Evolutionary conservation across 2,888 invertebrate species (phyloP).

Genomic region (Rotaria socialis): DNA sequence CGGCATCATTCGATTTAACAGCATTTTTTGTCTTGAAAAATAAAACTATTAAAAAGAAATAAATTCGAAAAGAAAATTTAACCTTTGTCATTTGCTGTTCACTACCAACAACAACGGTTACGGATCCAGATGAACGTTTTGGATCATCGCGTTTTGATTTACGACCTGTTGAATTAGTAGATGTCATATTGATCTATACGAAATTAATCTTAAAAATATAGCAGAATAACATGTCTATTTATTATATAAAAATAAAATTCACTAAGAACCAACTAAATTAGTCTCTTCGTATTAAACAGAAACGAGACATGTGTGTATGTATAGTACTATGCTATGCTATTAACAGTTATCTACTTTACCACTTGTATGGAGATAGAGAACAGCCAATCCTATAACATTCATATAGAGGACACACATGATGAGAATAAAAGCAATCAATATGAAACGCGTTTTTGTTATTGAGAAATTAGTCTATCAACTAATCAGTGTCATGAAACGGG

Average conservation of each 20-base stretch:
- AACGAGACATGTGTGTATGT: background rate
- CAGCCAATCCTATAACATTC: background rate
- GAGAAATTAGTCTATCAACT: too few species aligned
- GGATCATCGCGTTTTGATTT: conserved; percentile 29
- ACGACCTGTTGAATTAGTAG: background rate
- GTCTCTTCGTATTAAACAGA: background rate
- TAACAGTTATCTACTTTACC: background rate
- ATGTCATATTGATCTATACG: background rate
- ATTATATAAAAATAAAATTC: background rate
- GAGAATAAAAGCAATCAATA: too few species aligned
- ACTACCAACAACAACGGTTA: background rate
- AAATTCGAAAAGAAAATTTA: background rate
- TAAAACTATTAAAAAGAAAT: background rate
- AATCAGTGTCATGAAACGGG: too few species aligned
- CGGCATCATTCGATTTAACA: background rate
- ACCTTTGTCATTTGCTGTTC: conserved; percentile 10
- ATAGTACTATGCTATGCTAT: background rate
- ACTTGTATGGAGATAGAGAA: background rate
- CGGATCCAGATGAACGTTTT: background rate
- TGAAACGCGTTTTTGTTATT: too few species aligned
- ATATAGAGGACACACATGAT: background rate
- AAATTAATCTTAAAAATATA: background rate
- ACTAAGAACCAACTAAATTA: background rate
- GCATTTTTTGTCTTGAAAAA: conserved; percentile 11
- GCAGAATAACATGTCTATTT: background rate